Evolutionary conservation across 2,797 vertebrate genomes (phyloP).

Genomic region (Myoxocephalus aenaeus): DNA sequence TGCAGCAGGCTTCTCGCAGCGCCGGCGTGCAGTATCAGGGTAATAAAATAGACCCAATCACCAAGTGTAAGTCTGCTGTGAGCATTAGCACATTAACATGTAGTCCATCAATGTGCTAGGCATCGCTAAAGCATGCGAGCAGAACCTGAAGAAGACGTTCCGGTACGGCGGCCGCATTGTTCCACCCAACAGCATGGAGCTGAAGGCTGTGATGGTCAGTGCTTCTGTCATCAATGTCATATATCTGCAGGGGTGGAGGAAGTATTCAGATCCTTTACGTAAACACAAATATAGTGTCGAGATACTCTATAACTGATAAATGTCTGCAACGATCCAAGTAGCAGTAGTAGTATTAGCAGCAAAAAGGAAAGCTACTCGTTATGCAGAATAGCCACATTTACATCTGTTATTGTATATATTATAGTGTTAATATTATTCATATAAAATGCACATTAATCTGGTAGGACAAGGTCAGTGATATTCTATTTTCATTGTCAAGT

Average conservation of each 20-base stretch:
- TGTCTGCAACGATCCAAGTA: background rate
- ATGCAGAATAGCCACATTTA: conserved; percentile 18
- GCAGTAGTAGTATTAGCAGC: background rate
- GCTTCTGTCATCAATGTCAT: conserved; percentile 15
- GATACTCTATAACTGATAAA: background rate
- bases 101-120: conserved; percentile 76
- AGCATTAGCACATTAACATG: background rate
- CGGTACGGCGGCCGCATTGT: conserved; percentile 89
- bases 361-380: conserved; percentile 11
- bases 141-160: conserved; percentile 93
- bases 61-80: background rate
- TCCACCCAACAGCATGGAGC: conserved; percentile 92
- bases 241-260: background rate
- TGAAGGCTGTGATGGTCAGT: conserved; percentile 96
- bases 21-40: conserved; percentile 91
- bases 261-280: background rate
- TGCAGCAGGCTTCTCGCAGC: conserved; percentile 85
- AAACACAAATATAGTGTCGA: background rate
- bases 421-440: background rate
- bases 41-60: conserved; percentile 58
- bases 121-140: conserved; percentile 95
- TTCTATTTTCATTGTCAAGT: background rate
- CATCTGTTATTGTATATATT: background rate
- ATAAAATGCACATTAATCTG: background rate
- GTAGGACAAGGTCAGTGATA: background rate